Base-by-base conservation (phyloP, 1,140 invertebrate species). In the Heterodera schachtii region DNA sequence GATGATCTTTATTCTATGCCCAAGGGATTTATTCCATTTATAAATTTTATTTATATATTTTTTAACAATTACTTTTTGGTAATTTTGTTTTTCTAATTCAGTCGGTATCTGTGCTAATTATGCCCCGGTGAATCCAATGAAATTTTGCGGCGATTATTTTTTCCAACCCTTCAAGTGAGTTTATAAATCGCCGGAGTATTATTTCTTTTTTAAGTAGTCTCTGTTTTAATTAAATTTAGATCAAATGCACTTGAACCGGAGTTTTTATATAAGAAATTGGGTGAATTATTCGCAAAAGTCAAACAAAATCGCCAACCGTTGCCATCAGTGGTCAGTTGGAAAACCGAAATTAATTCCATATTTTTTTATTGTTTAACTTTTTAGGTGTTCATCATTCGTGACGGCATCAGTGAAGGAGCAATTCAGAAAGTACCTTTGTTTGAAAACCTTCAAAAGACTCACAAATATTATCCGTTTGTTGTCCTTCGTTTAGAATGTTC, bases 391-490 rank as follows among this genome's bases (percentile, higher is more conserved):
- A 49, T 82, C 47, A 74, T 82, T 47, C 79, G 81, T 46, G 81
- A 82, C 75, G 81, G 81, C 16, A n/a, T 82, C 60, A 81, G 78
- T 44, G 81, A 82, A 31, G 81, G 81, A 8, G 49, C 57, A 44
- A 67, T 82, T 31, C 77, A 71, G 7, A 73, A 60, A n/a, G 80
- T 76, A 57, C 7, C 4, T n/a, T 44, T 21, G 13, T 64, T 16
- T 7, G 69, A 2, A 31, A 31, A 31, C 31, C 31, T 31, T 31
- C 31, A 31, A 31, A 31, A 31, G 31, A 31, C 31, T 31, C 31
- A 31, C 52, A 60, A 69, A 66, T 52, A 19, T 77, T 52, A 57
- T 16, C 9, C 70, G 43, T 43, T 21, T 11, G 19, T 69, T 13
- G 47, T n/a, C 9, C 9, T 16, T 46, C 13, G 11, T 64, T 47